These are phyloP conservation scores for Mesocricetus auratus DNA, from an alignment of 2,113 vertebrate species.

Conservation along the genomic window DNA sequence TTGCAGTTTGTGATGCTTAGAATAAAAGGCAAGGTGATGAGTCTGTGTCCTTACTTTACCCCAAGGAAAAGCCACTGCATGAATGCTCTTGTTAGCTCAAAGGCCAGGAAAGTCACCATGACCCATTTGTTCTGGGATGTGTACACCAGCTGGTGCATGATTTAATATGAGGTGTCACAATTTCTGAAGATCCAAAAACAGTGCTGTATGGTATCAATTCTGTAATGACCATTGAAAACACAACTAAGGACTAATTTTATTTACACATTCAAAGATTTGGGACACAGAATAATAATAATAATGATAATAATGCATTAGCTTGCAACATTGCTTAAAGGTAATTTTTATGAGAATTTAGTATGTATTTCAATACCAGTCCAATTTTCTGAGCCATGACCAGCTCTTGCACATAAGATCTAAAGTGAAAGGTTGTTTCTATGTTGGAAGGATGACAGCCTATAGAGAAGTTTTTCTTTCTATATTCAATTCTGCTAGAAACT, in stretches of 20 bases:
- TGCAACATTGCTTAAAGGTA: background rate
- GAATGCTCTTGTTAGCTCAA: background rate
- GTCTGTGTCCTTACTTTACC: background rate
- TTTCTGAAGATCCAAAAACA: background rate
- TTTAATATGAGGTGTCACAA: background rate
- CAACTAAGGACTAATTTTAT: background rate
- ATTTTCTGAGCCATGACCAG: background rate
- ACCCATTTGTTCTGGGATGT: background rate
- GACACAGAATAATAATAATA: background rate
- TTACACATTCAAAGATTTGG: background rate
- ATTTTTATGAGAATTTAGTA: background rate
- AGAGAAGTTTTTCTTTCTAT: background rate
- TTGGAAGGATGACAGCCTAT: background rate
- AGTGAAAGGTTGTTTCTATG: background rate
- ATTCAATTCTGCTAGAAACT: background rate
- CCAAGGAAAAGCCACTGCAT: background rate
- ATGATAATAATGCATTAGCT: background rate
- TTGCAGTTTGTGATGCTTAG: background rate
- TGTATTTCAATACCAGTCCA: background rate
- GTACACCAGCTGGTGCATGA: background rate
- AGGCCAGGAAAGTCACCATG: background rate
- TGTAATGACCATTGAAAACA: background rate
- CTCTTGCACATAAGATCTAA: background rate
- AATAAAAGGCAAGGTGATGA: slow-evolving; percentile 26
- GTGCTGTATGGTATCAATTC: background rate